Conservation (phyloP, 2,113 vertebrate species). For the Anseranas semipalmata region DNA sequence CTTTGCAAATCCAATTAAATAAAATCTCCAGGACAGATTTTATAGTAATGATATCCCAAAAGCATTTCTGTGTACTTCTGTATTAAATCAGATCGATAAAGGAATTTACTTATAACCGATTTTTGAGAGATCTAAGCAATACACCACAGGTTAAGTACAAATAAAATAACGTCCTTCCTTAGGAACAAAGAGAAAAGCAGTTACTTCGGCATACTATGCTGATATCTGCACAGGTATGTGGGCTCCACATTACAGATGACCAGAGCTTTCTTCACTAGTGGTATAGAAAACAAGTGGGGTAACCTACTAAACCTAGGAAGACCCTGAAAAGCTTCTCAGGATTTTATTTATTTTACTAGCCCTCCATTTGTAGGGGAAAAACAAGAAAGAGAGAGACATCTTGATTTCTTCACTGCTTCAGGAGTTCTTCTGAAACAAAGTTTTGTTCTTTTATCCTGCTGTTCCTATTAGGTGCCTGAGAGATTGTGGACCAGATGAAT, state of each 20-base stretch:
- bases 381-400: background rate
- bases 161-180: background rate
- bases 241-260: background rate
- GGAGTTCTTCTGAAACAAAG: background rate
- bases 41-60: background rate
- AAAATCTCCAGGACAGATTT: conserved; percentile 25
- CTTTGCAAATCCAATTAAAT: conserved; percentile 48
- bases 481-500: background rate
- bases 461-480: background rate
- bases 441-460: rapidly evolving
- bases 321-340: background rate
- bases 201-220: background rate
- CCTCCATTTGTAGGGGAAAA: rapidly evolving
- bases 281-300: background rate
- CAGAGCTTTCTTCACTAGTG: background rate
- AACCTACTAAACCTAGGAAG: background rate
- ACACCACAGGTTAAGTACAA: background rate
- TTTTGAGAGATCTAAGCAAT: conserved; percentile 16
- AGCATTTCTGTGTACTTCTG: background rate
- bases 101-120: conserved; percentile 9
- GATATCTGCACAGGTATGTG: background rate
- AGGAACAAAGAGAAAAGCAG: background rate
- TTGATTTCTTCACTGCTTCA: background rate
- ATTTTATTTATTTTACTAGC: background rate
- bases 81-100: conserved; percentile 13